phyloP scores from a whole-genome alignment of 64 coral and sea anemone genomes.

The Pocillopora damicornis region DNA sequence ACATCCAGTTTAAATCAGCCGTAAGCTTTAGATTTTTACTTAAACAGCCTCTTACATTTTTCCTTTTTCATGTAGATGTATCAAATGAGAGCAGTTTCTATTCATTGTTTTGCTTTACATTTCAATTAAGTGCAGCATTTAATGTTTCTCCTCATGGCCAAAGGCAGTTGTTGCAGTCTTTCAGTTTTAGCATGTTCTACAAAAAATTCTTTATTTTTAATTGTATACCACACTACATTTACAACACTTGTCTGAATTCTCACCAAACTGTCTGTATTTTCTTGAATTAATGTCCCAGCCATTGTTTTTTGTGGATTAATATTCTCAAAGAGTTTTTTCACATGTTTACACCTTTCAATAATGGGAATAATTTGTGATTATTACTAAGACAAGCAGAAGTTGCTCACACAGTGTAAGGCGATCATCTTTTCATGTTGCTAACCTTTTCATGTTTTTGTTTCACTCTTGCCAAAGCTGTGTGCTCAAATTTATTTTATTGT shows the following conservation, averaged over 20 bases:
- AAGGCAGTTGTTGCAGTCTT: neutral
- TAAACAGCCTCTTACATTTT: neutral
- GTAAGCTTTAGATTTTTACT: neutral
- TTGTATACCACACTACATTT: neutral
- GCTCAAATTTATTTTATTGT: neutral
- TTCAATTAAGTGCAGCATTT: neutral
- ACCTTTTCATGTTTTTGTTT: neutral
- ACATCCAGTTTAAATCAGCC: neutral
- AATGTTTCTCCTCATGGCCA: neutral
- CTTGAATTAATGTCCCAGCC: neutral
- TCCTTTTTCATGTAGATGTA: neutral
- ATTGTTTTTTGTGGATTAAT: neutral
- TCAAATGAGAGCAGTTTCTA: neutral
- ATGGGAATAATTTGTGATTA: neutral
- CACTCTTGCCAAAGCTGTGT: neutral
- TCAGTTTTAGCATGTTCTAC: neutral
- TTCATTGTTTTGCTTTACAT: slow-evolving; percentile 9
- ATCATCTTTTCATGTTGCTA: neutral
- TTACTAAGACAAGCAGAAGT: neutral
- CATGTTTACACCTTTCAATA: neutral
- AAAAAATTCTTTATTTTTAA: neutral
- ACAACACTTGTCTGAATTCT: neutral
- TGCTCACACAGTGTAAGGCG: no score
- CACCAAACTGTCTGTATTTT: neutral
- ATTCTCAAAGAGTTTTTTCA: neutral